These are phyloP conservation scores for Cebidichthys violaceus DNA, from an alignment of 2,113 vertebrate species.

Conservation along the genomic window DNA sequence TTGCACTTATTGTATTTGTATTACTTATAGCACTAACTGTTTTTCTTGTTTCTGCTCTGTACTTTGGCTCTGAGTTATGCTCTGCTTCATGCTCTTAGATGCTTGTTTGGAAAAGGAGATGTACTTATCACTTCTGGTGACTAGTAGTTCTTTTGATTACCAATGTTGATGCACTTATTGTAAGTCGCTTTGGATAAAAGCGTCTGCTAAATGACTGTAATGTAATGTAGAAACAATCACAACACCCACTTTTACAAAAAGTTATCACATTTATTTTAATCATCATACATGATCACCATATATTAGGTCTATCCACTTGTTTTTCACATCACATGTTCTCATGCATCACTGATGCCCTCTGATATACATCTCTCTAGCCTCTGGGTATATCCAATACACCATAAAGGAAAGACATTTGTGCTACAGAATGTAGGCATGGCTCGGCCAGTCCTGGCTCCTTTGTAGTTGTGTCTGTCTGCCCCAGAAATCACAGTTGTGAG, in stretches of 20 bases:
- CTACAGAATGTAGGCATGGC: constrained; percentile 77
- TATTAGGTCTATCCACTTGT: constrained; percentile 75
- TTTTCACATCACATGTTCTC: constrained; percentile 72
- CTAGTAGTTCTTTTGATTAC: too few relatives aligned
- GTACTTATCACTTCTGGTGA: too few relatives aligned
- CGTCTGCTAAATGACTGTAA: too few relatives aligned
- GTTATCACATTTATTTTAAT: constrained; percentile 78
- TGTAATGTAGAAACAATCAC: constrained; percentile 8
- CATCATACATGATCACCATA: constrained; percentile 69
- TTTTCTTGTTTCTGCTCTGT: too few relatives aligned
- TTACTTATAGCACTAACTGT: too few relatives aligned
- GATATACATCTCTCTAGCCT: constrained; percentile 58
- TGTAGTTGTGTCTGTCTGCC: constrained; percentile 64
- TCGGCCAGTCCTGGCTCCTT: constrained; percentile 70
- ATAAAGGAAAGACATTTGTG: constrained; percentile 75
- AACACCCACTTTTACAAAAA: constrained; percentile 70
- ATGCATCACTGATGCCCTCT: constrained; percentile 71
- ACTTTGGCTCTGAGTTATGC: too few relatives aligned
- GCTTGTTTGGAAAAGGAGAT: too few relatives aligned
- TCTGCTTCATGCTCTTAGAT: too few relatives aligned
- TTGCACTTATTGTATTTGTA: too few relatives aligned
- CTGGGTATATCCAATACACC: constrained; percentile 64
- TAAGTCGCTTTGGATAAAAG: too few relatives aligned
- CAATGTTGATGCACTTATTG: too few relatives aligned
- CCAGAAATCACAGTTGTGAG: constrained; percentile 70